Evolutionary conservation across 1,140 invertebrate species (phyloP), one percentile per base, ranked within the genome.

Genomic region (Lerema accius): DNA sequence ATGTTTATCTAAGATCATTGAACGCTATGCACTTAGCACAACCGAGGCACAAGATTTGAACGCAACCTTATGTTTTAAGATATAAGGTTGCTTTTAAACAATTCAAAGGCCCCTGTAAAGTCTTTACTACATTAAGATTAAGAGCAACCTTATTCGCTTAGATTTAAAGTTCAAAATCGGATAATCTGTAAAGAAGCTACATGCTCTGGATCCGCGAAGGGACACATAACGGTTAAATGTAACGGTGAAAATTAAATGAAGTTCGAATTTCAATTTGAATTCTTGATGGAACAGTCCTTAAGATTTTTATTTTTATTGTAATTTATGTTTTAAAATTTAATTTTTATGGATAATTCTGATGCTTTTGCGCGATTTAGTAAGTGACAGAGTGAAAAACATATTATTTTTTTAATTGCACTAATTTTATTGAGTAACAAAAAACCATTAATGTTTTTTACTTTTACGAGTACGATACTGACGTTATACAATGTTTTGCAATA

Each of bases 161-260:
- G 0, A 23, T 0, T 42, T 71, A 77, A 46, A 40, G 63, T 67
- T 37, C 14, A 73, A 63, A 67, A 53, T 71, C 14, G 19, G 32
- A 40, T 46, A 64, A 37, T 16, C 39, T 55, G 35, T 35, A 69
- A 53, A 71, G 45, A 55, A 61, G 32, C 28, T 26, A 55, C 63
- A 13, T 37, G 71, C 66, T 77, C 71, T 76, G 73, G 63, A 78
- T 76, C 69, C 66, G 55, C 73, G 43, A 81, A 81, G 79, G 79
- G 79, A 81, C 78, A 69, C n/a, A n/a, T 76, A 81, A 77, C 79
- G 67, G 79, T 74, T 75, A 68, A 23, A 76, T 59, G 62, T 76
- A 77, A 79, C 74, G 65, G 76, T 79, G 65, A 73, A 77, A 58
- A 58, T 62, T 69, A 66, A 74, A 75, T 65, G 65, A 73, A 73